Base-by-base conservation (phyloP, 2,113 vertebrate genomes). In the Microtus pennsylvanicus region DNA sequence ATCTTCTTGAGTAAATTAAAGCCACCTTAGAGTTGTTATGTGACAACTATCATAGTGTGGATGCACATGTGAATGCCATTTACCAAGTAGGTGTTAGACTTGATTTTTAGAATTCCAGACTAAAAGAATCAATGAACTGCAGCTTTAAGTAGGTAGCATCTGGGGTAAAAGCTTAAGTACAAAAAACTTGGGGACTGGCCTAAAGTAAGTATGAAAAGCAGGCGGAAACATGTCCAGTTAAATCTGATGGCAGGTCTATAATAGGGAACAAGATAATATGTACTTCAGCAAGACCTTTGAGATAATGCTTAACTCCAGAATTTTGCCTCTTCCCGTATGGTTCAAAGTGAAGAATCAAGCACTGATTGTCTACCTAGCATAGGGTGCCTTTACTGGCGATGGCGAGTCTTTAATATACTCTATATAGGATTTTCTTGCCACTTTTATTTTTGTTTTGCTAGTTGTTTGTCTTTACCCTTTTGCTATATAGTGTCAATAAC, bases 181-280 rank as follows among this genome's bases (percentile, higher is more conserved):
- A 94, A 55, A 88, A 35, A 89, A 12, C 16, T 77, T 67, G 45
- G 90, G 77, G 82, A 97, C 67, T 89, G 94, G 47, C 55, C 38
- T n/a, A 87, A 85, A 16, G 4, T 76, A 70, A 61, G 3, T 74
- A 63, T 80, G 47, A 93, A 55, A 94, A 14, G 14, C 58, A 88
- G 76, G 3, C 11, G 69, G 76, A 82, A 90, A 33, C 72, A 63
- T 63, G 38, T 90, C 33, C 24, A 47, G 0, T 82, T 52, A 94
- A 96, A 88, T 85, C 63, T 85, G n/a, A 85, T 81, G 42, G 47
- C 65, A 96, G 35, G 16, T 88, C 14, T 91, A 30, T 70, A 24
- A 50, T 50, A 47, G 67, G 70, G 42, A 87, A 58, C 42, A 72
- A 91, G 92, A 63, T n/a, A 47, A 16, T 80, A 50, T 52, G 67